Conservation (phyloP, 2,797 vertebrate species). For the Eurystomus glaucurus region DNA sequence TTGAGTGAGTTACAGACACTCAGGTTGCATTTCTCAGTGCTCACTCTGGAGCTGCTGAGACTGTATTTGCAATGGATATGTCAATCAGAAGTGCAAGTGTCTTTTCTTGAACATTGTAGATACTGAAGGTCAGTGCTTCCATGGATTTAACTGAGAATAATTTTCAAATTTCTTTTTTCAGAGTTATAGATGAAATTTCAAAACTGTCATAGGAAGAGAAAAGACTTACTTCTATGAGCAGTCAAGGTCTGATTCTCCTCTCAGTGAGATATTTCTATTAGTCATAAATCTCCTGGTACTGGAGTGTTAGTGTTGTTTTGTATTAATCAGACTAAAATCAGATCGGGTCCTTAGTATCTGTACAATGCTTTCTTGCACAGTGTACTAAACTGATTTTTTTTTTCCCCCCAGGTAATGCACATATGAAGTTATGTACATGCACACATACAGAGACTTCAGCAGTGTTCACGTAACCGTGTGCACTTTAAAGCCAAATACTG, state of each 20-base stretch:
- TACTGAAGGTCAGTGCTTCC: constrained; percentile 24
- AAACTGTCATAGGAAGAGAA: constrained; percentile 6
- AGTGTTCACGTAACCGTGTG: neutral
- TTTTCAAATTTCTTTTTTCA: constrained; percentile 13
- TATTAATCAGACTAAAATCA: neutral
- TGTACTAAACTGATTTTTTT: neutral
- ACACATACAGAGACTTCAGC: accelerated
- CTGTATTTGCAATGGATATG: constrained; percentile 19
- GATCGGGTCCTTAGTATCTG: neutral
- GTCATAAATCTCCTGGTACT: neutral
- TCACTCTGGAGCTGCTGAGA: neutral
- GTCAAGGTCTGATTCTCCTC: neutral
- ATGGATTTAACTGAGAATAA: constrained; percentile 23
- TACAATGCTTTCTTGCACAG: neutral
- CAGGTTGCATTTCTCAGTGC: neutral
- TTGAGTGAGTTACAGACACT: neutral
- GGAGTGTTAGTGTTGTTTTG: neutral
- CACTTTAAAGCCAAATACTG: neutral
- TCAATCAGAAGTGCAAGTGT: constrained; percentile 37
- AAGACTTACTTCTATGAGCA: constrained; percentile 1
- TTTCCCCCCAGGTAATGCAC: neutral
- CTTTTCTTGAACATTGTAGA: neutral
- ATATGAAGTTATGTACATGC: neutral
- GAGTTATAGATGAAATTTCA: constrained; percentile 14
- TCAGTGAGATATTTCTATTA: neutral